Evolutionary conservation across 2,888 invertebrate species (phyloP), one percentile per base, ranked within the genome.

Genomic region (Drosophila demipolita): DNA sequence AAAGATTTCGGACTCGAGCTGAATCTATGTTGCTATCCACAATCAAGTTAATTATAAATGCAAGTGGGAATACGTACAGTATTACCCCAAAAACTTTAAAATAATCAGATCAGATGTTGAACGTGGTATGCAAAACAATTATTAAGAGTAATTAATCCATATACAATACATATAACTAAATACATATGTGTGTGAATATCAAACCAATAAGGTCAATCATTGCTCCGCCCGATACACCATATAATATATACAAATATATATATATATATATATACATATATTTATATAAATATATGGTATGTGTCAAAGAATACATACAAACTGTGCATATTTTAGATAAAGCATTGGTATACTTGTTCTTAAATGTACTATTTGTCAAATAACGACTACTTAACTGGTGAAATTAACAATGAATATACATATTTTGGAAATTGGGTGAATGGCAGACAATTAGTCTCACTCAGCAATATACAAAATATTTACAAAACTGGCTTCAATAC

Each of bases 291-390:
- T 33, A 33, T 42, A 42, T 62, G 23, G 38, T n/a, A 58, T 33
- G 77, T 48, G 72, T 48, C 72, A 76, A 76, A 42, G 58, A 71
- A 71, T 29, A 29, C 35, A 36, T 63, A 58, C 23, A 11, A 76
- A 48, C 40, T 75, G 71, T 76, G 64, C 33, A 69, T 42, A 77
- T 60, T 67, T 73, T 57, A 55, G 49, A 26, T 17, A 53, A 40
- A 42, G 45, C 45, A 4, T 45, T 45, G 15, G 45, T 23, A 23
- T 15, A 55, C 32, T 32, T 35, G 35, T 42, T 53, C 36, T 50
- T 38, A 36, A 15, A 33, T 49, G 38, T 38, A 58, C 50, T 67
- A 42, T 26, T 53, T 12, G 57, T 52, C 42, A 71, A 58, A 45
- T 53, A 45, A n/a, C 53, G 38, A 65, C 32, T 45, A n/a, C 33